These are phyloP conservation scores for Lepidochrysops patricia DNA, from an alignment of 2,888 invertebrate species.

Conservation along the genomic window DNA sequence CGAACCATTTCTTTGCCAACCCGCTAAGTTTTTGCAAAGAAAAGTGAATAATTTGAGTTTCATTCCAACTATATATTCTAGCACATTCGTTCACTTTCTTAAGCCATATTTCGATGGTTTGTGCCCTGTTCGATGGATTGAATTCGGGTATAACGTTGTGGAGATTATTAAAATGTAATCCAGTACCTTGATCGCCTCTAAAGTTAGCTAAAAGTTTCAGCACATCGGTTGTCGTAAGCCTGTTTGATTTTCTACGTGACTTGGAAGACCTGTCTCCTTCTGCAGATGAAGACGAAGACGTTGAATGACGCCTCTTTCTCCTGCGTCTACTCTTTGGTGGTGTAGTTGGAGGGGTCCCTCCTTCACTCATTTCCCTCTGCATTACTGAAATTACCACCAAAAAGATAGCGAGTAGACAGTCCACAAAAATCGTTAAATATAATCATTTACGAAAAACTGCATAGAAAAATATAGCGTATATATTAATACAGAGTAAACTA, in stretches of 20 bases:
- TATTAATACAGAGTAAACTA: no score
- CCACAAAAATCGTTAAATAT: no score
- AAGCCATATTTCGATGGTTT: not conserved
- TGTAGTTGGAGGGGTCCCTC: not conserved
- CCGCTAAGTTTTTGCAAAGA: constrained; percentile 15
- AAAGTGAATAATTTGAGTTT: not conserved
- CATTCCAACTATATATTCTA: not conserved
- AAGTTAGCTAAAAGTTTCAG: not conserved
- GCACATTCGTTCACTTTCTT: constrained; percentile 1
- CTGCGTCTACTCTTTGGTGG: not conserved
- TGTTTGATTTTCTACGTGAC: not conserved
- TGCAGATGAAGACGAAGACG: no score
- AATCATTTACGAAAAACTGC: no score
- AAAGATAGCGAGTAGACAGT: no score
- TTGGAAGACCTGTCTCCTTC: no score
- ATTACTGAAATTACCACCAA: no score
- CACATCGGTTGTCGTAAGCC: not conserved
- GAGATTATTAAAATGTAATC: not conserved
- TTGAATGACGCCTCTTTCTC: not conserved
- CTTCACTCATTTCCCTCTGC: not conserved
- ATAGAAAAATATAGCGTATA: no score
- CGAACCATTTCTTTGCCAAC: constrained; percentile 26
- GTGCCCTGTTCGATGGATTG: not conserved
- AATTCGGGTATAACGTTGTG: constrained; percentile 7
- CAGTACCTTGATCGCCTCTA: not conserved